A percentile compares a stretch with the other conserved stretches of the same genome.
Conservation (phyloP, 2,113 vertebrate genomes). For the Chloebia gouldiae region DNA sequence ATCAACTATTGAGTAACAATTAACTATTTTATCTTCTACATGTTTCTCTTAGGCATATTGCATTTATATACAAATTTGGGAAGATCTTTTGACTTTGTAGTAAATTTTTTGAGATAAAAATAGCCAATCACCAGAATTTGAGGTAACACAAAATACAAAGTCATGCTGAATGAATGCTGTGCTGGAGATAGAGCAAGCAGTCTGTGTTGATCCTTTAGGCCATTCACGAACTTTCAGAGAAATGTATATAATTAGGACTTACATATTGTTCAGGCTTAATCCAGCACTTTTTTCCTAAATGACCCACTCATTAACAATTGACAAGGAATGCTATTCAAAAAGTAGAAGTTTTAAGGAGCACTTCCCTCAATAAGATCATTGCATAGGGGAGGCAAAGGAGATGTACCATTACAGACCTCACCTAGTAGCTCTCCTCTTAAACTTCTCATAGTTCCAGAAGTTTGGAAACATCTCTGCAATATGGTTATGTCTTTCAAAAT, state of each 20-base stretch:
- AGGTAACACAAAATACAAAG: not conserved
- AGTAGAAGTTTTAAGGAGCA: not conserved
- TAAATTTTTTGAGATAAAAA: not conserved
- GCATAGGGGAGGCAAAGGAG: not conserved
- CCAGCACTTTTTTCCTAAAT: not conserved
- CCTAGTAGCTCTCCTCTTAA: not conserved
- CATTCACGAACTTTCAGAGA: not conserved
- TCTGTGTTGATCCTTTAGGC: not conserved
- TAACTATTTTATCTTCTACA: not conserved
- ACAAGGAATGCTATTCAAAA: not conserved
- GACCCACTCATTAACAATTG: not conserved
- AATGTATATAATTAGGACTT: not conserved
- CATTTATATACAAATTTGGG: not conserved
- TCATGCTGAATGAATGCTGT: not conserved
- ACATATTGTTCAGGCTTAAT: not conserved
- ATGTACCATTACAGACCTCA: not conserved
- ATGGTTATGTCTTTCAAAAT: not conserved
- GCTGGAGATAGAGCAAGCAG: not conserved
- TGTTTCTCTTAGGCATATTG: not conserved
- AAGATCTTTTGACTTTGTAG: not conserved
- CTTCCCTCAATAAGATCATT: not conserved
- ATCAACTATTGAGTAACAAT: not conserved
- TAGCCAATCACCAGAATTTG: not conserved
- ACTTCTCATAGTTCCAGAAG: not conserved
- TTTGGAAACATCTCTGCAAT: not conserved